A percentile compares a stretch with the other conserved stretches of the same genome.
Evolutionary conservation across 2,113 vertebrate species (phyloP).

Genomic region (Erinaceus europaeus): DNA sequence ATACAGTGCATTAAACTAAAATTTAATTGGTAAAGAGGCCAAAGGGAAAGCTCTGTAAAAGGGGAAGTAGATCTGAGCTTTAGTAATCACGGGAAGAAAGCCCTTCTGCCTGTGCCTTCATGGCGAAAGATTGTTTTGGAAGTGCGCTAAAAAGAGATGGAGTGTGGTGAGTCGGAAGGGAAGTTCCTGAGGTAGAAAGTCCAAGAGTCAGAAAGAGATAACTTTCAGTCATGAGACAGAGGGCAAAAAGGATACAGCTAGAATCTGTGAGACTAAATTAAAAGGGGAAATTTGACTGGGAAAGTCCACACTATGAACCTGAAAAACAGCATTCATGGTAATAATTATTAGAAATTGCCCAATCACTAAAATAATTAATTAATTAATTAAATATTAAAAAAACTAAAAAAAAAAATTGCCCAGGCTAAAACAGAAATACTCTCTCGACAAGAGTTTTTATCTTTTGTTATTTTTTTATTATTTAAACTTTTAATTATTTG

Average conservation of each 20-base stretch:
- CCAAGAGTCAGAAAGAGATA: background rate
- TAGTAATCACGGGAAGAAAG: background rate
- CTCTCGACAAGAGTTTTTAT: background rate
- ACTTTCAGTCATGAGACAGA: background rate
- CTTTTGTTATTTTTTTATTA: background rate
- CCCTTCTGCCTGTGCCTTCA: background rate
- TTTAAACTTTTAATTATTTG: background rate
- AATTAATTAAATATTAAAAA: too few species aligned
- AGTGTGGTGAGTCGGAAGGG: background rate
- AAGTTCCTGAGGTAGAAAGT: background rate
- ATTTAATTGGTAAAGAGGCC: background rate
- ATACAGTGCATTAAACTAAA: background rate
- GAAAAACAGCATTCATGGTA: background rate
- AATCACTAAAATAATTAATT: background rate
- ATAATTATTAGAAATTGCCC: background rate
- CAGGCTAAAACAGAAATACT: constrained; percentile 3
- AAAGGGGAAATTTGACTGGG: background rate
- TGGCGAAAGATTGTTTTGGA: background rate
- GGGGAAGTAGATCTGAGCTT: background rate
- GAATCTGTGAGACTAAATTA: background rate
- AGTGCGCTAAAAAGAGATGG: background rate
- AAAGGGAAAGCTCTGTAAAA: background rate
- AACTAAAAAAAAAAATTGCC: too few species aligned
- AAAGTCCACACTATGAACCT: background rate
- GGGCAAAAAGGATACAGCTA: background rate